phyloP scores from a whole-genome alignment of 2,113 vertebrate genomes.

The Microcebus ravelobensis region DNA sequence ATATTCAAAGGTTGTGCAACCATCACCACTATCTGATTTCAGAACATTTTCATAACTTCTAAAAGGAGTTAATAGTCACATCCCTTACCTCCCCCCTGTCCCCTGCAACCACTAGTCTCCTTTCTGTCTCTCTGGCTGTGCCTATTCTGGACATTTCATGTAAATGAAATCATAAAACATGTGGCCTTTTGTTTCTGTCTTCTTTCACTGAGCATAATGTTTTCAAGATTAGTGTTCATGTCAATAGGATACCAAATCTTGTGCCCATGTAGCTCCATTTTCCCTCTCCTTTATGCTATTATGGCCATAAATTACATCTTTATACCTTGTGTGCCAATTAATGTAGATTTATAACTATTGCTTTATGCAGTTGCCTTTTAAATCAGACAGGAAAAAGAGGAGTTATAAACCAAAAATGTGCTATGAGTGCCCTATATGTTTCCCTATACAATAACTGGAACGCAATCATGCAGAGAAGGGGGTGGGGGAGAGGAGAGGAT shows the following conservation, averaged over 20 bases:
- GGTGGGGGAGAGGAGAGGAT: rapidly evolving
- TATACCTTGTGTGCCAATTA: background rate
- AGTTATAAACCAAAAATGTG: background rate
- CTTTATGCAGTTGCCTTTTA: background rate
- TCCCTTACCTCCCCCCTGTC: background rate
- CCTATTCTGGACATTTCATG: background rate
- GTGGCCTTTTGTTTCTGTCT: background rate
- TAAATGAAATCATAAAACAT: background rate
- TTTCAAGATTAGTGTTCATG: background rate
- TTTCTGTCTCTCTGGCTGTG: background rate
- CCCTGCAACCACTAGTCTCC: background rate
- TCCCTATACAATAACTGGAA: too few species aligned
- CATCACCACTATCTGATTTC: background rate
- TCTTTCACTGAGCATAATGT: background rate
- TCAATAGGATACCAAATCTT: background rate
- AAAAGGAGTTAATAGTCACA: background rate
- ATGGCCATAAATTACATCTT: background rate
- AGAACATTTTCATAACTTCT: background rate
- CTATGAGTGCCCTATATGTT: background rate
- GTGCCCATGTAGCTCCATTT: background rate
- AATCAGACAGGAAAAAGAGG: background rate
- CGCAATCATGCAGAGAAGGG: background rate
- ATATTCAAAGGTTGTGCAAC: background rate
- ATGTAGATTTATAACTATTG: too few species aligned
- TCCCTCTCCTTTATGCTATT: background rate